Base-by-base conservation (phyloP, 23 tunicate genomes). In the Halocynthia aurantium region DNA sequence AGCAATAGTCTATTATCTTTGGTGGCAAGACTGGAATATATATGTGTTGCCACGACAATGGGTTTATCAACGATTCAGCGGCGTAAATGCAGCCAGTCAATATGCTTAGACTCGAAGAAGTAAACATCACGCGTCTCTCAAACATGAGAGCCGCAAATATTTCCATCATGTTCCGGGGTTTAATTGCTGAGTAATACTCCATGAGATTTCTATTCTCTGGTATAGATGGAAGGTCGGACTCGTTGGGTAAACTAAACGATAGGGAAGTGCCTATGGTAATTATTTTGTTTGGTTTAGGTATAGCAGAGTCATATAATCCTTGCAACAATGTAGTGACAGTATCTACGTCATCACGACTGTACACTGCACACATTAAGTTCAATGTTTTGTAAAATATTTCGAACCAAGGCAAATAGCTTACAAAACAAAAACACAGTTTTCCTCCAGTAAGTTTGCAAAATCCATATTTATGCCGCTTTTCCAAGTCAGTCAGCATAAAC, bases 41-140 rank as follows among this genome's bases (percentile, higher is more conserved):
- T 12, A 92, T 92, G 62, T 92, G 98, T 61, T 92, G 98, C 98
- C 98, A 92, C 55, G 89, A 80, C 65, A 92, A 71, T 11, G 98
- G 98, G 11, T 66, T 77, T 7, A 92, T 55, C 50, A 92, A 77
- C 17, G 91, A 81, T 70, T 92, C 98, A 10, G 98, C 90, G 20
- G 93, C 77, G 61, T 79, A 90, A n/a, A 92, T 78, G 67, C 85
- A 92, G 6, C 93, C 93, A 1, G 98, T 85, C 54, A 92, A 61
- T 22, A 72, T 80, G 80, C 96, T 80, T 5, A 90, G 73, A 66
- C 62, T 81, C 11, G 57, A 74, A 7, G 96, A 85, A 49, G 90
- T 75, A 54, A 90, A 85, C 55, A 90, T 67, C 20, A 90, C 71
- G 70, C 96, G 76, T 71, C 96, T 76, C 81, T 90, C 96, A 44